phyloP scores from a whole-genome alignment of 2,888 invertebrate genomes.

The Junonia oenone region DNA sequence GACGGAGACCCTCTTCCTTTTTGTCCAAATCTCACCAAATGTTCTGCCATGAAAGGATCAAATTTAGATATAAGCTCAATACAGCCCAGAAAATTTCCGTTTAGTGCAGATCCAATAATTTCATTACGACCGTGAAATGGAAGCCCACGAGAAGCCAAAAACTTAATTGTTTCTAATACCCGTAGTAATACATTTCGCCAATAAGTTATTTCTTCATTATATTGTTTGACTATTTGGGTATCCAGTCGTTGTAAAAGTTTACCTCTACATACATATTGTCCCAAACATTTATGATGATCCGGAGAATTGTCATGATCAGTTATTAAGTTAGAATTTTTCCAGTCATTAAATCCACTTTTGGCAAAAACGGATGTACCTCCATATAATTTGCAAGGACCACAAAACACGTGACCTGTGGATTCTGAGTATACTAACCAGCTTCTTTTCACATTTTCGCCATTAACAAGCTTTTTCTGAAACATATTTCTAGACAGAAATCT shows the following conservation, averaged over 20 bases:
- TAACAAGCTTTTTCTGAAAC: background rate
- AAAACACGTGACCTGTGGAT: constrained; percentile 24
- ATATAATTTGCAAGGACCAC: constrained; percentile 20
- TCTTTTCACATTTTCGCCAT: background rate
- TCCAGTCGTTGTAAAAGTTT: constrained; percentile 16
- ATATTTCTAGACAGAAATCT: constrained; percentile 4
- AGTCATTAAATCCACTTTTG: constrained; percentile 18
- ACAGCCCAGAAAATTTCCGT: constrained; percentile 19
- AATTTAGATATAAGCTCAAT: constrained; percentile 30
- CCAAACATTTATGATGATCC: constrained; percentile 19
- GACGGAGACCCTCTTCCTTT: constrained; percentile 29
- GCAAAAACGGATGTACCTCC: constrained; percentile 18
- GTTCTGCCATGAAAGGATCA: constrained; percentile 34
- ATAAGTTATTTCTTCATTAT: constrained; percentile 20
- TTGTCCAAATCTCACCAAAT: constrained; percentile 30
- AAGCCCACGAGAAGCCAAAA: constrained; percentile 18
- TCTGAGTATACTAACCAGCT: constrained; percentile 4
- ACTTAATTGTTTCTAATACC: constrained; percentile 1
- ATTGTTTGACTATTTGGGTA: constrained; percentile 16
- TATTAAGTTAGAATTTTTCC: constrained; percentile 20
- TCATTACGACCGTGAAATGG: constrained; percentile 16
- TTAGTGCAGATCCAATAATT: constrained; percentile 4
- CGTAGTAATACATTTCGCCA: constrained; percentile 17
- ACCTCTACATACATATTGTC: constrained; percentile 11
- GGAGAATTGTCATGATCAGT: constrained; percentile 13